A percentile compares a stretch with the other conserved stretches of the same genome.
phyloP scores from a whole-genome alignment of 2,797 vertebrate species.

The Myotis planiceps region DNA sequence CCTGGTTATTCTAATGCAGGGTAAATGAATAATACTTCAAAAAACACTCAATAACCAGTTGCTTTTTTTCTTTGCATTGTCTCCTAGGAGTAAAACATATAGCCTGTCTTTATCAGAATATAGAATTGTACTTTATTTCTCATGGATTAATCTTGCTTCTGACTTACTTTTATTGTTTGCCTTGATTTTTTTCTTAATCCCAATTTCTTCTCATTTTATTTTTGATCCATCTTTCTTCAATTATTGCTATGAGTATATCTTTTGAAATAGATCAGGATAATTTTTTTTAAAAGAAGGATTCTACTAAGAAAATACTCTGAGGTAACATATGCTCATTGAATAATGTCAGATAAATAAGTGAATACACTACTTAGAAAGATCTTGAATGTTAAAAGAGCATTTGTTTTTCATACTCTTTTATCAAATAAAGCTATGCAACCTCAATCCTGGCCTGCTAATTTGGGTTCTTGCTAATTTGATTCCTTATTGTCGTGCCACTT shows the following conservation, averaged over 20 bases:
- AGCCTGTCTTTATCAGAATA: not conserved
- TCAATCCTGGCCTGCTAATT: not conserved
- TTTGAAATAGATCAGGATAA: constrained; percentile 5
- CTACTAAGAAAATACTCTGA: not conserved
- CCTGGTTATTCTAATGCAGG: too few species aligned
- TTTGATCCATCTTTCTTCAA: not conserved
- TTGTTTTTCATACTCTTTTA: not conserved
- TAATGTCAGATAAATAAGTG: not conserved
- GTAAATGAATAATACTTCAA: not conserved
- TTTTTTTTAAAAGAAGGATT: not conserved
- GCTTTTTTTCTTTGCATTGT: not conserved
- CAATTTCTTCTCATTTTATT: not conserved
- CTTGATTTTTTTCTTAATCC: not conserved
- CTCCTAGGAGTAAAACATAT: not conserved
- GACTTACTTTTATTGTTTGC: not conserved
- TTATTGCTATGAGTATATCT: not conserved
- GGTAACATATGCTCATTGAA: not conserved
- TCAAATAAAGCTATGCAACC: not conserved
- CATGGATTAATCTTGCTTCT: not conserved
- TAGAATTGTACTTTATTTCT: not conserved
- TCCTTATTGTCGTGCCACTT: not conserved
- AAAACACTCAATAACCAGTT: not conserved
- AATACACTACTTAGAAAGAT: not conserved
- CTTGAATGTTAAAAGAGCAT: not conserved
- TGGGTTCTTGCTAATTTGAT: not conserved